Evolutionary conservation across 2,797 vertebrate genomes (phyloP).

Genomic region (Scolopax bukidnonensis): DNA sequence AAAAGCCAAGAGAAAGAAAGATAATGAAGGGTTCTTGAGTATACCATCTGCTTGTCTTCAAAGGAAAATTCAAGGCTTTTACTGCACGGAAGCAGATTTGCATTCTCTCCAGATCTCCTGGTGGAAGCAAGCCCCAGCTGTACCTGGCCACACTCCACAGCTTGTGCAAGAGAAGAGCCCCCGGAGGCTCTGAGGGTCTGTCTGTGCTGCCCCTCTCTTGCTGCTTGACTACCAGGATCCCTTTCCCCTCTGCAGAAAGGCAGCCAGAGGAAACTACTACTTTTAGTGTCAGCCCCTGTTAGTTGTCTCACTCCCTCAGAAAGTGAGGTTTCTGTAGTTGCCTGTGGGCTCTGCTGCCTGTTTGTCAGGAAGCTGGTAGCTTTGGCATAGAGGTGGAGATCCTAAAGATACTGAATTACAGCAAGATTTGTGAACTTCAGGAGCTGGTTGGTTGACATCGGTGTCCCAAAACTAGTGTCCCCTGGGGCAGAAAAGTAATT

Average conservation of each 20-base stretch:
- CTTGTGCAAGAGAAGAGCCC: background rate
- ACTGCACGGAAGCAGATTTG: conserved; percentile 51
- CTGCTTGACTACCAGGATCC: fast-evolving
- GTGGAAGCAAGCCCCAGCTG: background rate
- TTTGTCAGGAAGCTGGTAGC: background rate
- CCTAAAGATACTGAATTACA: background rate
- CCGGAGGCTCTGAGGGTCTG: background rate
- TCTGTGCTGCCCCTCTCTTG: background rate
- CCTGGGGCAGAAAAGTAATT: background rate
- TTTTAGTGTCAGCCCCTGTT: background rate
- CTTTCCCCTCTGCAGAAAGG: background rate
- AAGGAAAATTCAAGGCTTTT: conserved; percentile 52
- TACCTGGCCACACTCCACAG: background rate
- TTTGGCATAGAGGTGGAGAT: background rate
- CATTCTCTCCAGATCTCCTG: conserved; percentile 37
- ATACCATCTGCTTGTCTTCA: conserved; percentile 47
- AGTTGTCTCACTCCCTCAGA: background rate
- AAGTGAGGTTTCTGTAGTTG: background rate
- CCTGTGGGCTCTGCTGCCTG: background rate
- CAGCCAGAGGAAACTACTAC: background rate
- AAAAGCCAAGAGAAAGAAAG: background rate
- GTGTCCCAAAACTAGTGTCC: background rate
- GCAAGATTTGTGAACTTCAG: background rate
- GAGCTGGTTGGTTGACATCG: background rate
- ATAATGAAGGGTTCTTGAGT: background rate